A percentile compares a stretch with the other conserved stretches of the same genome.
Conservation (phyloP, 2,888 invertebrate genomes). For the Phlogophora meticulosa region DNA sequence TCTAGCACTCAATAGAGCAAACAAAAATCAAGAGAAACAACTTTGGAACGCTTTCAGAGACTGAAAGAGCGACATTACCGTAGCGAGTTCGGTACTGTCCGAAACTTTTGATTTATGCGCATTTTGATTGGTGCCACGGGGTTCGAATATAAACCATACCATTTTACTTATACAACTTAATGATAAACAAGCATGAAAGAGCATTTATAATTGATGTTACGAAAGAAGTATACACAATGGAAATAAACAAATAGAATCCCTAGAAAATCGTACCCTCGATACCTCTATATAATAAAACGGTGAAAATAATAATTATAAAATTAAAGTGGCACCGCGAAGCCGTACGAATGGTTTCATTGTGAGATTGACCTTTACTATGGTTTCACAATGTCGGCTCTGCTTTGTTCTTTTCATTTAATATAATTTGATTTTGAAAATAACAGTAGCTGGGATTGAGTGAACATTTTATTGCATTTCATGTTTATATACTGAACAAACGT, state of each 20-base stretch:
- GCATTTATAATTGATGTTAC: not conserved
- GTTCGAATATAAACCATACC: constrained; percentile 61
- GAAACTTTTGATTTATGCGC: constrained; percentile 85
- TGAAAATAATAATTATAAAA: constrained; percentile 46
- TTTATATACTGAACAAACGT: not conserved
- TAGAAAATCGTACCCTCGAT: not conserved
- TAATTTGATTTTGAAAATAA: constrained; percentile 60
- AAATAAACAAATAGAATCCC: not conserved
- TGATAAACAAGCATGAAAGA: constrained; percentile 64
- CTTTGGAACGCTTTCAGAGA: constrained; percentile 72
- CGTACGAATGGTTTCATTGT: constrained; percentile 73
- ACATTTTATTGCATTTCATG: constrained; percentile 13
- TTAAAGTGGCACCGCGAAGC: constrained; percentile 70
- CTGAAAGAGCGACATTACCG: constrained; percentile 74
- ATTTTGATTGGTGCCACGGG: constrained; percentile 76
- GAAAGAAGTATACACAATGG: not conserved
- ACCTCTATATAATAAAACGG: constrained; percentile 18
- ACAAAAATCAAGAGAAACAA: constrained; percentile 72
- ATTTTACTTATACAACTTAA: constrained; percentile 73
- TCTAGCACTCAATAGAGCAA: constrained; percentile 68
- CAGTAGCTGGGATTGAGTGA: constrained; percentile 13
- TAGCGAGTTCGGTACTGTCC: constrained; percentile 69
- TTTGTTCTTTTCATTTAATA: constrained; percentile 68
- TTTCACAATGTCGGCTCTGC: constrained; percentile 73
- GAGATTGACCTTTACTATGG: constrained; percentile 79